These are phyloP conservation scores for Nemoura dubitans DNA, from an alignment of 2,888 invertebrate species.

Conservation along the genomic window DNA sequence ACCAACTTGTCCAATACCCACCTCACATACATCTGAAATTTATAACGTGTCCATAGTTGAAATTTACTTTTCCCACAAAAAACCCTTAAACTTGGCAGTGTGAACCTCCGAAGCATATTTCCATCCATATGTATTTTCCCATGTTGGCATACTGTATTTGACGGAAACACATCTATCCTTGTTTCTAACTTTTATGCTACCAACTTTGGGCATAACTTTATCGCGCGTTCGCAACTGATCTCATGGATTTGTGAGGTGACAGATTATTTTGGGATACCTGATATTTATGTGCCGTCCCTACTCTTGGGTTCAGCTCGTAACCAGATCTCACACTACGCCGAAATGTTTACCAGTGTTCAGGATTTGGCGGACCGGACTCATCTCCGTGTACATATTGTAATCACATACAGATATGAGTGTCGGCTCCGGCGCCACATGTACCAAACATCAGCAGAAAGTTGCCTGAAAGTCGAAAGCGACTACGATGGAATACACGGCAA, in stretches of 20 bases:
- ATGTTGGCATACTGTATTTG: neutral
- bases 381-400: too few relatives aligned
- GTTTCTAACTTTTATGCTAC: neutral
- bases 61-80: neutral
- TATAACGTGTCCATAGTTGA: neutral
- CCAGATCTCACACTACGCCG: neutral
- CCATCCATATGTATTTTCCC: neutral
- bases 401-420: too few relatives aligned
- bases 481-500: too few relatives aligned
- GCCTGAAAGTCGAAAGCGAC: too few relatives aligned
- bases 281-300: neutral
- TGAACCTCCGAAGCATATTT: neutral
- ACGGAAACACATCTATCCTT: neutral
- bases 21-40: neutral
- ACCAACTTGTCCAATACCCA: neutral
- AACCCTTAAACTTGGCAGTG: neutral
- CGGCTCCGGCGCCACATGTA: too few relatives aligned
- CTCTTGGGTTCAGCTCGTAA: neutral
- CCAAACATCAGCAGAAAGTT: too few relatives aligned
- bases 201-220: neutral
- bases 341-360: neutral
- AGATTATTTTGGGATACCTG: neutral
- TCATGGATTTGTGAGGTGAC: slow-evolving; percentile 7
- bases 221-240: neutral
- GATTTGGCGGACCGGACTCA: too few relatives aligned